Evolutionary conservation across 1,140 invertebrate genomes (phyloP).

Genomic region (Druon quercuslanigerum): DNA sequence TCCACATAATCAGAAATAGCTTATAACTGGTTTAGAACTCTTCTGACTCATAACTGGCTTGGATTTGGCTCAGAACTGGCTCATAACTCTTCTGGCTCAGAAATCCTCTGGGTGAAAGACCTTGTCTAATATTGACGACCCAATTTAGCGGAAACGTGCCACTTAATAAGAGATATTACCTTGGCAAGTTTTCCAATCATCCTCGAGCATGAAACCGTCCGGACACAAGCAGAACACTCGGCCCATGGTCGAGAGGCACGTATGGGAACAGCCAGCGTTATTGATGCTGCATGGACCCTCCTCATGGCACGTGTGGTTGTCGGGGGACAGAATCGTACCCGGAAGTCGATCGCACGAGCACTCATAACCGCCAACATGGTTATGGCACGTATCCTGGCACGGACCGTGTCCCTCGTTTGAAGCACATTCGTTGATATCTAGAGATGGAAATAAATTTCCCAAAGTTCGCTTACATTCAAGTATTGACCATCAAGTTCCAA

Average conservation of each 20-base stretch:
- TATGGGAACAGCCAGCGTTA: conserved; percentile 79
- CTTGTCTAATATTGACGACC: too few species aligned
- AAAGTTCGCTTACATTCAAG: conserved; percentile 7
- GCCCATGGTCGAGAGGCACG: conserved; percentile 80
- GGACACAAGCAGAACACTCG: conserved; percentile 82
- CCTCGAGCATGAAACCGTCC: conserved; percentile 77
- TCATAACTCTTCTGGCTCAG: too few species aligned
- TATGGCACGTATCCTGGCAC: conserved; percentile 82
- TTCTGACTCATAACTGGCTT: too few species aligned
- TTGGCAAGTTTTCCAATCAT: conserved; percentile 78
- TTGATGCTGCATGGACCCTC: conserved; percentile 79
- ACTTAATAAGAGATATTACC: conserved; percentile 60
- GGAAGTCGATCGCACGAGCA: conserved; percentile 79
- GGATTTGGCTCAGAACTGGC: too few species aligned
- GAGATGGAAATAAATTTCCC: conserved; percentile 39
- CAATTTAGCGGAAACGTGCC: too few species aligned
- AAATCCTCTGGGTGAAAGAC: too few species aligned
- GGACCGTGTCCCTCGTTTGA: conserved; percentile 81
- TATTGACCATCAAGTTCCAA: not conserved
- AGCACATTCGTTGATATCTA: conserved; percentile 81
- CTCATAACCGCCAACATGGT: conserved; percentile 79
- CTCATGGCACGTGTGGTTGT: conserved; percentile 77
- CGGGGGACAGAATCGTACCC: conserved; percentile 77
- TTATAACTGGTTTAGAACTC: too few species aligned
- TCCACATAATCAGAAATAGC: too few species aligned